These are phyloP conservation scores for Caenorhabditis auriculariae DNA, from an alignment of 2,888 invertebrate species.

Conservation along the genomic window DNA sequence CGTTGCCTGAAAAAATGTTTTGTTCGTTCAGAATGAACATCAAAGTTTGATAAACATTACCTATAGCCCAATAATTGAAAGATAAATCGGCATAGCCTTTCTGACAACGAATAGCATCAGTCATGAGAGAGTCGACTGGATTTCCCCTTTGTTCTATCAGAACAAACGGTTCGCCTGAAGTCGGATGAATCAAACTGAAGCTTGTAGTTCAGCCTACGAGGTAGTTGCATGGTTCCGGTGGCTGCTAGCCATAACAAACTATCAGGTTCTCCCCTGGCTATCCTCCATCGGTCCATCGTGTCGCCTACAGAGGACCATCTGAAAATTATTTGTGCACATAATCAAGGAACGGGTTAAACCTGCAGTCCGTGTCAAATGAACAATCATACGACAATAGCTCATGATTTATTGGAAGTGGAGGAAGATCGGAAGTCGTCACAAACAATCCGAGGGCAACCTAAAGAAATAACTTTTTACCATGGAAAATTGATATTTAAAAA, in stretches of 20 bases:
- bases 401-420: constrained; percentile 35
- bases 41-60: constrained; percentile 9
- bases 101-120: constrained; percentile 52
- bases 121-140: constrained; percentile 47
- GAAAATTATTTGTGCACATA: too few relatives aligned
- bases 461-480: constrained; percentile 3
- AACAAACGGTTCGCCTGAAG: constrained; percentile 54
- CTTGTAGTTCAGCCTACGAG: constrained; percentile 21
- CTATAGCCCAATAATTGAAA: constrained; percentile 60
- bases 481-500: too few relatives aligned
- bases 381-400: constrained; percentile 52
- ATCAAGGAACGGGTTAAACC: too few relatives aligned
- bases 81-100: constrained; percentile 45
- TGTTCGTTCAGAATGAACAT: too few relatives aligned
- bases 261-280: constrained; percentile 60
- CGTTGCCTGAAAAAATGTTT: constrained; percentile 29
- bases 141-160: constrained; percentile 55
- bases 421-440: constrained; percentile 58
- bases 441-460: constrained; percentile 59
- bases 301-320: constrained; percentile 37
- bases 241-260: constrained; percentile 59
- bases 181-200: not conserved
- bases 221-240: constrained; percentile 60
- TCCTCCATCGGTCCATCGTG: constrained; percentile 43
- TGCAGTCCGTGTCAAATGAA: constrained; percentile 53